Conservation (phyloP, 2,888 invertebrate species). For the Lasioglossum lativentre region DNA sequence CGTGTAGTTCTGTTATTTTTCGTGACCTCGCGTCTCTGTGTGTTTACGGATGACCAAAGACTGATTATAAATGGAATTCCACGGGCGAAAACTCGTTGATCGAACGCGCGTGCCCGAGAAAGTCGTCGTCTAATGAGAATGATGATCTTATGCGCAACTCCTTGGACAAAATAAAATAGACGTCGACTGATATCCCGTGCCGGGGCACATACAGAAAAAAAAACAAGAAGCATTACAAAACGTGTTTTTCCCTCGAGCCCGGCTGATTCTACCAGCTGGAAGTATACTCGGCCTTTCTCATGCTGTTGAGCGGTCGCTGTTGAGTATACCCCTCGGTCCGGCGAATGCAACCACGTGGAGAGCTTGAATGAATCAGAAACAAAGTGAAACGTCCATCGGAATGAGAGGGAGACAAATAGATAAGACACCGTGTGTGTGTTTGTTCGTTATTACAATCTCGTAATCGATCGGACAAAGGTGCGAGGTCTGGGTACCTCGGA, state of each 20-base stretch:
- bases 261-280: slow-evolving; percentile 83
- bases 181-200: slow-evolving; percentile 33
- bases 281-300: slow-evolving; percentile 85
- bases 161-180: slow-evolving; percentile 9
- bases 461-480: slow-evolving; percentile 41
- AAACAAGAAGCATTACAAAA: slow-evolving; percentile 47
- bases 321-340: slow-evolving; percentile 84
- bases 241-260: slow-evolving; percentile 68
- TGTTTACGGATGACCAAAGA: too few relatives aligned
- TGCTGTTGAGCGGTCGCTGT: slow-evolving; percentile 84
- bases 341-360: slow-evolving; percentile 81
- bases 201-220: slow-evolving; percentile 46
- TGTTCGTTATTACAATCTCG: neutral
- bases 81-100: neutral
- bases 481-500: slow-evolving; percentile 35
- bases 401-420: neutral
- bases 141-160: slow-evolving; percentile 38
- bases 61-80: neutral
- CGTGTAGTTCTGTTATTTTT: too few relatives aligned
- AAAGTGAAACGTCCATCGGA: slow-evolving; percentile 21
- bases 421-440: neutral
- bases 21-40: too few relatives aligned
- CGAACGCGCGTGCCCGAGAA: slow-evolving; percentile 48
- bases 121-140: slow-evolving; percentile 60
- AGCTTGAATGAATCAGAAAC: slow-evolving; percentile 78